phyloP scores from a whole-genome alignment of 2,888 invertebrate genomes.

The Eilema griseolum region DNA sequence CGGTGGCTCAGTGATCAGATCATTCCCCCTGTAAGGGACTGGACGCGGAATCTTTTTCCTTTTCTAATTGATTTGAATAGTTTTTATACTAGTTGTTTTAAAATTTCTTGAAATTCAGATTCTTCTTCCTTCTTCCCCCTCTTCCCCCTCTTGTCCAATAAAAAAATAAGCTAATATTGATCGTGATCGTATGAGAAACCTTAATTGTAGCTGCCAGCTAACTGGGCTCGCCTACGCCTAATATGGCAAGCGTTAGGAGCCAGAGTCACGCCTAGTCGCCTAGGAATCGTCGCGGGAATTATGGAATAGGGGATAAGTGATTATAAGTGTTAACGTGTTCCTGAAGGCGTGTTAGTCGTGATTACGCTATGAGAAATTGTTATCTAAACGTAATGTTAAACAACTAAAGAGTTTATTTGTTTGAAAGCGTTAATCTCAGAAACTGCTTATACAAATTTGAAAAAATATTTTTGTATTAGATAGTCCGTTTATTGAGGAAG shows the following conservation, averaged over 20 bases:
- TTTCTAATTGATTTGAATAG: too few species aligned
- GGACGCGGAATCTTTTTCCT: too few species aligned
- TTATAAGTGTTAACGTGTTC: conserved; percentile 33
- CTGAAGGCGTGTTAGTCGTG: conserved; percentile 14
- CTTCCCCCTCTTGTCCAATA: conserved; percentile 37
- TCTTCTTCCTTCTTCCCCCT: too few species aligned
- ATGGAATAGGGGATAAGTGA: conserved; percentile 42
- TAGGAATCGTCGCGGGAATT: conserved; percentile 41
- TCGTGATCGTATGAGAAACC: conserved; percentile 64
- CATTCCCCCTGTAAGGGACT: too few species aligned
- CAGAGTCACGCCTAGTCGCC: conserved; percentile 59
- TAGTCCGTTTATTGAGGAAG: too few species aligned
- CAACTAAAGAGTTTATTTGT: too few species aligned
- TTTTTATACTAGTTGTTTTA: too few species aligned
- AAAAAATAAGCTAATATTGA: conserved; percentile 62
- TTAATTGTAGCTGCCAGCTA: conserved; percentile 70
- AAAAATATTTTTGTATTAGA: too few species aligned
- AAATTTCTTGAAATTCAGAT: too few species aligned
- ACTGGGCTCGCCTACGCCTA: conserved; percentile 61
- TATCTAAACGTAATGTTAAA: not conserved
- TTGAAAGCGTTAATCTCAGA: too few species aligned
- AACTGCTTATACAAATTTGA: too few species aligned
- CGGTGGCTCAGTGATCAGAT: too few species aligned
- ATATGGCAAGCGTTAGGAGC: conserved; percentile 55
- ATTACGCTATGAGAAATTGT: not conserved